Evolutionary conservation across 2,888 invertebrate genomes (phyloP).

Genomic region (Coecobrya sp.): DNA sequence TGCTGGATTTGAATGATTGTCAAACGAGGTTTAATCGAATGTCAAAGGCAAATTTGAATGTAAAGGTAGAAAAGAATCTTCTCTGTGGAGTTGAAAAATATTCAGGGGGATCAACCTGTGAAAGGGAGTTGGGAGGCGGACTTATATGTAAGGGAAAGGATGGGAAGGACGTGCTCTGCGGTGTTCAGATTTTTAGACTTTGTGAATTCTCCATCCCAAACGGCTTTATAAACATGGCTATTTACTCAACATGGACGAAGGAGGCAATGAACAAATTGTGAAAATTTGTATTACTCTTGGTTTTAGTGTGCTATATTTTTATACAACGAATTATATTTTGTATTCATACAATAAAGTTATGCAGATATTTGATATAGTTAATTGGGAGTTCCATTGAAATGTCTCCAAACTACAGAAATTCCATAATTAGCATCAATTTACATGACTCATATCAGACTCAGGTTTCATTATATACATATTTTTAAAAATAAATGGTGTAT

Average conservation of each 20-base stretch:
- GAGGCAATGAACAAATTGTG: not conserved
- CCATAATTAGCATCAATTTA: too few species aligned
- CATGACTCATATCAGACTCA: too few species aligned
- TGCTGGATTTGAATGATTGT: conserved; percentile 34
- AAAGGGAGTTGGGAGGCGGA: conserved; percentile 69
- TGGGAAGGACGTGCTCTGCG: conserved; percentile 61
- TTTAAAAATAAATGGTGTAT: too few species aligned
- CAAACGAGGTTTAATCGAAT: conserved; percentile 53
- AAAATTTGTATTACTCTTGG: not conserved
- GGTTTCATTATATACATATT: too few species aligned
- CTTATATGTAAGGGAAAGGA: conserved; percentile 44
- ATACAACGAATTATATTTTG: too few species aligned
- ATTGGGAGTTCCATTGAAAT: too few species aligned
- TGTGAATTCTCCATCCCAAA: conserved; percentile 64
- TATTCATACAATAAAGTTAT: too few species aligned
- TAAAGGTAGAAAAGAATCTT: conserved; percentile 24
- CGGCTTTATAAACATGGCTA: conserved; percentile 40
- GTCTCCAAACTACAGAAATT: too few species aligned
- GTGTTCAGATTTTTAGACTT: conserved; percentile 55
- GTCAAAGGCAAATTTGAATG: not conserved
- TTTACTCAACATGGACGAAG: not conserved
- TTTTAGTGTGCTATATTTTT: too few species aligned
- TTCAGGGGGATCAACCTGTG: conserved; percentile 60
- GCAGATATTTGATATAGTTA: too few species aligned
- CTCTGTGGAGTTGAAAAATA: conserved; percentile 70